Base-by-base conservation (phyloP, 2,797 vertebrate genomes). In the Notolepis coatsorum region DNA sequence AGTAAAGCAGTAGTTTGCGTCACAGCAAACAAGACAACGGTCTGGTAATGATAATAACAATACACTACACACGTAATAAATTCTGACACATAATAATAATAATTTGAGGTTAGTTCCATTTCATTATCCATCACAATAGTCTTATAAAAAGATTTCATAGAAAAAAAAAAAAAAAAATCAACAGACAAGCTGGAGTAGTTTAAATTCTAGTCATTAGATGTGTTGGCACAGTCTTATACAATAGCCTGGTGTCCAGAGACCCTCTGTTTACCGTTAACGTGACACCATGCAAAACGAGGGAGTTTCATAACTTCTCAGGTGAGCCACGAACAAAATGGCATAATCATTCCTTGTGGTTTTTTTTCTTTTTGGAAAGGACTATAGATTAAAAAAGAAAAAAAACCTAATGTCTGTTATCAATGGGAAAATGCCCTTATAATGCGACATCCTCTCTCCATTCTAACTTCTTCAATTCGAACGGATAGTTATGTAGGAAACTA, bases 151-250 rank as follows among this genome's bases (percentile, higher is more conserved):
- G 3, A 42, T 41, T 65, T 59, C 0, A 65, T 30, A 37, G 51
- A n/a, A n/a, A n/a, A n/a, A n/a, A n/a, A n/a, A n/a, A 53, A 57
- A 59, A 64, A n/a, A 53, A 57, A 59, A 64, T 38, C 33, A 35
- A 54, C 49, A 17, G 61, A 61, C 61, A 48, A 52, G 58, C 48
- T 43, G 0, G 23, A 38, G 23, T 61, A 25, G 7, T 28, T 76
- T 78, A 37, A n/a, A 37, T 35, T 56, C 15, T 53, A 59, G 47
- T 54, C 12, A 27, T 67, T 55, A 49, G 63, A 76, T 60, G 69
- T 75, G 63, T 85, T 88, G 84, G 87, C 87, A 87, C 83, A 18
- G 53, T 55, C 67, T 60, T n/a, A n/a, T n/a, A 57, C 56, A 59
- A 60, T 21, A 38, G 63, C 33, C 57, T 62, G 25, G 61, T 18